These are phyloP conservation scores for Phoebastria nigripes DNA, from an alignment of 2,797 vertebrate species.

Conservation along the genomic window DNA sequence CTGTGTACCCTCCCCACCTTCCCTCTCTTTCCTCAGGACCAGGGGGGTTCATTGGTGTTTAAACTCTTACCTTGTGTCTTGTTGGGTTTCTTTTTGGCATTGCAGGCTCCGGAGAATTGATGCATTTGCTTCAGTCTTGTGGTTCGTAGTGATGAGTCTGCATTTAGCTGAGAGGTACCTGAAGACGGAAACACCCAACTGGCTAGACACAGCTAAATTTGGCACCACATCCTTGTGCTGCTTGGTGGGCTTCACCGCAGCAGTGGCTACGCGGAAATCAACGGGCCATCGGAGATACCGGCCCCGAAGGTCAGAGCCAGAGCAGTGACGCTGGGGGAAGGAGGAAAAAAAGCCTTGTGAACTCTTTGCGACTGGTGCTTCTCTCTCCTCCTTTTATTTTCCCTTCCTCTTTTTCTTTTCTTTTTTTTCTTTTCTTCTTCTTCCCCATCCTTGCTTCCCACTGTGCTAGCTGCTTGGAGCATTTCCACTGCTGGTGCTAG, in stretches of 20 bases:
- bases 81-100: neutral
- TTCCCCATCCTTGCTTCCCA: neutral
- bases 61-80: neutral
- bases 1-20: neutral
- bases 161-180: slow-evolving; percentile 81
- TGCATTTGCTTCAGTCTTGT: slow-evolving; percentile 85
- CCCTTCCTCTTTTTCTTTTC: neutral
- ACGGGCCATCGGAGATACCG: slow-evolving; percentile 83
- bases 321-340: slow-evolving; percentile 79
- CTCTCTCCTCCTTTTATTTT: slow-evolving; percentile 18
- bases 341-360: slow-evolving; percentile 53
- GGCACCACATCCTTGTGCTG: slow-evolving; percentile 85
- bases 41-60: accelerated
- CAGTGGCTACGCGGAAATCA: slow-evolving; percentile 87
- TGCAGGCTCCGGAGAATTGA: slow-evolving; percentile 91
- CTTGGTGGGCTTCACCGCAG: slow-evolving; percentile 89
- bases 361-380: slow-evolving; percentile 52
- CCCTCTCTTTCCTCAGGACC: neutral
- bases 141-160: slow-evolving; percentile 85
- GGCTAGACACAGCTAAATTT: slow-evolving; percentile 86
- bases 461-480: neutral
- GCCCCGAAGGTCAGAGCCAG: slow-evolving; percentile 97
- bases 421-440: neutral
- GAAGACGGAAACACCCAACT: slow-evolving; percentile 69
- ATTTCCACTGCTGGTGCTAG: neutral